phyloP scores from a whole-genome alignment of 2,888 invertebrate species.

The Drosophila meridionalis region DNA sequence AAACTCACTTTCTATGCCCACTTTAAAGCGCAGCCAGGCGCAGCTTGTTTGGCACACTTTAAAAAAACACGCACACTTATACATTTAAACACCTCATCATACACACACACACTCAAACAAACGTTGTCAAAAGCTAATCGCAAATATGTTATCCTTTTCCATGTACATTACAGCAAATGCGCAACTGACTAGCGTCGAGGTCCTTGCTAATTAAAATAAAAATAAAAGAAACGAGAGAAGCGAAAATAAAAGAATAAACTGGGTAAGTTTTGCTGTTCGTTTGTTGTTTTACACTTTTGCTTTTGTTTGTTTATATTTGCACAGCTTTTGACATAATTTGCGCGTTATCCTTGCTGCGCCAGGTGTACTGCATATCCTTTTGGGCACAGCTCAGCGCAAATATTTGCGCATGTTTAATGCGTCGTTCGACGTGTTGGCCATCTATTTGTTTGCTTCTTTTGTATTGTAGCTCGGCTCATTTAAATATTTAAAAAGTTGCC shows the following conservation, averaged over 20 bases:
- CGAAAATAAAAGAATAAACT: slow-evolving; percentile 15
- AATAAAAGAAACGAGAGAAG: background rate
- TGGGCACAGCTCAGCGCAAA: slow-evolving; percentile 51
- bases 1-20: slow-evolving; percentile 16
- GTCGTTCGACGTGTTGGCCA: slow-evolving; percentile 77
- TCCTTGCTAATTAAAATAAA: slow-evolving; percentile 56
- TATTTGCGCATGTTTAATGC: slow-evolving; percentile 80
- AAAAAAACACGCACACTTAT: slow-evolving; percentile 18
- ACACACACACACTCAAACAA: slow-evolving; percentile 18
- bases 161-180: slow-evolving; percentile 57
- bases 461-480: slow-evolving; percentile 61
- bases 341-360: slow-evolving; percentile 48
- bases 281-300: slow-evolving; percentile 19
- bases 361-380: slow-evolving; percentile 49
- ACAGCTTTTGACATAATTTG: slow-evolving; percentile 70
- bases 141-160: slow-evolving; percentile 56
- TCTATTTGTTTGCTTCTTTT: slow-evolving; percentile 66
- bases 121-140: slow-evolving; percentile 60
- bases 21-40: slow-evolving; percentile 51
- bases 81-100: slow-evolving; percentile 15
- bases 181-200: slow-evolving; percentile 35
- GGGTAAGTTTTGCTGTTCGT: slow-evolving; percentile 45
- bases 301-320: slow-evolving; percentile 50
- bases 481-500: slow-evolving; percentile 73
- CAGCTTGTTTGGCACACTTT: slow-evolving; percentile 61